Evolutionary conservation across 2,113 vertebrate species (phyloP), one percentile per base, ranked within the genome.

Genomic region (Pyxicephalus adspersus): DNA sequence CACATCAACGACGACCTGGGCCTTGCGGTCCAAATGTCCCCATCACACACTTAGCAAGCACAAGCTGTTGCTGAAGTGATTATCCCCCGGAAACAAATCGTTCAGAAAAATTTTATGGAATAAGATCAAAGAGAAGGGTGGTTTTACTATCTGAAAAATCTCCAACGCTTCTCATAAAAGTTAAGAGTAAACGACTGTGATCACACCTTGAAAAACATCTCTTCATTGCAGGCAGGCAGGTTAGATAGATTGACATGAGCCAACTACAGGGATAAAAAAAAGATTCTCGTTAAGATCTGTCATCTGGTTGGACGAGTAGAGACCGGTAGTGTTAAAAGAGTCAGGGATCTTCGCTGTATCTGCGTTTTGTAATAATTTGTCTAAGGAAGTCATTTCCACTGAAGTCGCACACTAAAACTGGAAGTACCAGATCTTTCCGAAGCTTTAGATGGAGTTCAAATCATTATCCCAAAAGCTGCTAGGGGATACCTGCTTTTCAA

Each of bases 81-180:
- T 17, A 16, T 54, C 23, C 58, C 71, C 71, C 54, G 31, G 52
- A 73, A 74, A 22, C 2, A 38, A 57, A 60, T 74, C 17, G 71
- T 74, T 60, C 55, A 18, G 58, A 11, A n/a, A 74, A 58, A 58
- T 31, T 38, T 23, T 74, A 74, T 60, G n/a, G 71, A 25, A 5
- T 7, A 8, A 9, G 54, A 58, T 57, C 4, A 74, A 60, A 74
- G 71, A 20, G 4, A 16, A 9, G 55, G 71, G 55, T 60, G 28
- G 22, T 58, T 22, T 74, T 57, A 54, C 50, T 28, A 25, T 26
- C 9, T 26, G 25, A 31, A 29, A 73, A 58, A 17, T 58, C 71
- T 60, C 28, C 55, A 60, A 19, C 55, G 29, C 71, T 22, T 13
- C 52, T 73, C 28, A 15, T 22, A 22, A 57, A 64, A 73, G 0